phyloP scores from a whole-genome alignment of 2,888 invertebrate genomes.

The Cerceris rybyensis region DNA sequence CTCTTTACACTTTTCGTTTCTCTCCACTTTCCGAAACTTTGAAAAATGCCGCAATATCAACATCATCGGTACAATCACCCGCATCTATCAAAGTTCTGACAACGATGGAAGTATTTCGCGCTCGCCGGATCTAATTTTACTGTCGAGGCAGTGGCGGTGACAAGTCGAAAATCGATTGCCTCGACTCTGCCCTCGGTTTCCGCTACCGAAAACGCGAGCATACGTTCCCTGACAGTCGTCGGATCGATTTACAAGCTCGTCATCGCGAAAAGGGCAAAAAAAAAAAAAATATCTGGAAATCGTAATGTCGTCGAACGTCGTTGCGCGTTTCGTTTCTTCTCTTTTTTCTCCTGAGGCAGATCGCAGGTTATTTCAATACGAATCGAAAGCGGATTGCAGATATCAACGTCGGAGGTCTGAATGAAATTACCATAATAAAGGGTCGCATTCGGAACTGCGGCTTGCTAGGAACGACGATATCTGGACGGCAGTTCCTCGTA shows the following conservation, averaged over 20 bases:
- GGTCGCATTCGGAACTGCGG: slow-evolving; percentile 34
- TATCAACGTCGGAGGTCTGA: slow-evolving; percentile 70
- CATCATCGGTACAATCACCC: background rate
- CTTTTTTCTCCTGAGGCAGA: slow-evolving; percentile 46
- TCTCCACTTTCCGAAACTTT: no score
- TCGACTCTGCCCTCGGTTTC: slow-evolving; percentile 5
- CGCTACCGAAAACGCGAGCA: slow-evolving; percentile 27
- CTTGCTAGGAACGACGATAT: slow-evolving; percentile 38
- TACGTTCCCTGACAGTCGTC: slow-evolving; percentile 38
- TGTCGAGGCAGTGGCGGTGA: slow-evolving; percentile 27
- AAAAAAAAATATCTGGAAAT: slow-evolving; percentile 22
- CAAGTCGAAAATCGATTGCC: slow-evolving; percentile 33
- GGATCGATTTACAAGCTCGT: slow-evolving; percentile 31
- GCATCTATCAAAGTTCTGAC: background rate
- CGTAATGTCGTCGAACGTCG: slow-evolving; percentile 45
- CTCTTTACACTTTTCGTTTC: no score
- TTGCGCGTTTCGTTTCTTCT: slow-evolving; percentile 25
- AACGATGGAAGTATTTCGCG: background rate
- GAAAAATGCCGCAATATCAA: background rate
- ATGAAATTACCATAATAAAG: slow-evolving; percentile 79
- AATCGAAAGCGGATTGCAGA: slow-evolving; percentile 75
- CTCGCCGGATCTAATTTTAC: slow-evolving; percentile 1
- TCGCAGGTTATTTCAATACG: slow-evolving; percentile 73
- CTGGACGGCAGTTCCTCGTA: slow-evolving; percentile 38
- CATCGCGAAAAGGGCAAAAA: slow-evolving; percentile 15